Conservation (phyloP, 2,797 vertebrate genomes). For the Amphiprion clarkii region DNA sequence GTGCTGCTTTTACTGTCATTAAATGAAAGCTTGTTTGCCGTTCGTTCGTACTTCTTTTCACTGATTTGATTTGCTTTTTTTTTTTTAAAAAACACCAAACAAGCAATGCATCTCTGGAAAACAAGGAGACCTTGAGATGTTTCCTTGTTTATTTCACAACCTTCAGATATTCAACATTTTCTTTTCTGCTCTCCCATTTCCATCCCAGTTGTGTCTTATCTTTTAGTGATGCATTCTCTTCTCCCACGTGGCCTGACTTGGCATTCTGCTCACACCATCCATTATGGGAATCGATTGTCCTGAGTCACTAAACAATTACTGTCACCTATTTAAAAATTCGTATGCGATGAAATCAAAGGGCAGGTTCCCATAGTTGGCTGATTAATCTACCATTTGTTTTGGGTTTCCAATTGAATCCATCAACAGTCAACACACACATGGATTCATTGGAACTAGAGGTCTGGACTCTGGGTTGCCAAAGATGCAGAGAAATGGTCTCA, state of each 20-base stretch:
- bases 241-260: conserved; percentile 85
- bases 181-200: background rate
- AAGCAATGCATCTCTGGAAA: conserved; percentile 29
- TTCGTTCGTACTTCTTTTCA: conserved; percentile 3
- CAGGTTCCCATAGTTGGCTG: conserved; percentile 77
- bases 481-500: conserved; percentile 32
- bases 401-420: conserved; percentile 82
- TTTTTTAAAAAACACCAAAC: conserved; percentile 2
- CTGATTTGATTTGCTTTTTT: conserved; percentile 17
- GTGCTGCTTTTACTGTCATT: conserved; percentile 24
- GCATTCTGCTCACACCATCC: conserved; percentile 82
- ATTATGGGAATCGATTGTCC: conserved; percentile 91
- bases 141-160: conserved; percentile 25
- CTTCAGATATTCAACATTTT: conserved; percentile 34
- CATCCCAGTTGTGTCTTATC: conserved; percentile 69
- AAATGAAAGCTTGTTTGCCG: conserved; percentile 25
- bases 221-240: conserved; percentile 84
- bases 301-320: conserved; percentile 90
- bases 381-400: conserved; percentile 87
- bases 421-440: conserved; percentile 74
- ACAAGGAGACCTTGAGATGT: conserved; percentile 27
- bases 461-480: conserved; percentile 44
- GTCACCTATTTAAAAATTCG: conserved; percentile 87
- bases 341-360: conserved; percentile 81
- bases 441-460: conserved; percentile 52